These are phyloP conservation scores for Misgurnus anguillicaudatus DNA, from an alignment of 2,113 vertebrate genomes.

Conservation along the genomic window DNA sequence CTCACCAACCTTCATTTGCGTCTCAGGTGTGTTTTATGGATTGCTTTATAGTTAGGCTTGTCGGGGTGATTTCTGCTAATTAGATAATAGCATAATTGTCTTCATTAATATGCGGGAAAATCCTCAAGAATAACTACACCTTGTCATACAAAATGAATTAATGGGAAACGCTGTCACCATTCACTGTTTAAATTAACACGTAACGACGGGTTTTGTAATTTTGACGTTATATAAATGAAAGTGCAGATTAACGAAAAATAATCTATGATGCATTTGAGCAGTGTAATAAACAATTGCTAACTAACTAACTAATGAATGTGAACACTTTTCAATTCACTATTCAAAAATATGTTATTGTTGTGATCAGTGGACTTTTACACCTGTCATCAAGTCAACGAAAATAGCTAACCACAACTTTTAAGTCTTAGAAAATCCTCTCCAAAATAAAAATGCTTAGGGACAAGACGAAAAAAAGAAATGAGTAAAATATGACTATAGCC, in stretches of 20 bases:
- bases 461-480: no score
- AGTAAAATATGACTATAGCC: no score
- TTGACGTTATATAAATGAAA: neutral
- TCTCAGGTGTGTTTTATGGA: constrained; percentile 8
- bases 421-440: neutral
- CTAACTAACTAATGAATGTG: no score
- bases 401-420: neutral
- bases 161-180: neutral
- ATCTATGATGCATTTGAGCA: neutral
- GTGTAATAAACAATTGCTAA: neutral
- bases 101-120: constrained; percentile 10
- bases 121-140: neutral
- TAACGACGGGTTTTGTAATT: neutral
- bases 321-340: no score
- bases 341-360: no score
- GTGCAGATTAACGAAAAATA: neutral
- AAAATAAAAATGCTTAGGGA: no score
- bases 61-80: neutral
- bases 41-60: neutral
- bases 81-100: constrained; percentile 8
- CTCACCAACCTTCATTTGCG: neutral
- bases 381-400: neutral
- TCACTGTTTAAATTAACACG: constrained; percentile 15
- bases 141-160: constrained; percentile 19
- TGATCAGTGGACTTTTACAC: neutral